Evolutionary conservation across 2,113 vertebrate species (phyloP).

Genomic region (Tychaedon coryphoeus): DNA sequence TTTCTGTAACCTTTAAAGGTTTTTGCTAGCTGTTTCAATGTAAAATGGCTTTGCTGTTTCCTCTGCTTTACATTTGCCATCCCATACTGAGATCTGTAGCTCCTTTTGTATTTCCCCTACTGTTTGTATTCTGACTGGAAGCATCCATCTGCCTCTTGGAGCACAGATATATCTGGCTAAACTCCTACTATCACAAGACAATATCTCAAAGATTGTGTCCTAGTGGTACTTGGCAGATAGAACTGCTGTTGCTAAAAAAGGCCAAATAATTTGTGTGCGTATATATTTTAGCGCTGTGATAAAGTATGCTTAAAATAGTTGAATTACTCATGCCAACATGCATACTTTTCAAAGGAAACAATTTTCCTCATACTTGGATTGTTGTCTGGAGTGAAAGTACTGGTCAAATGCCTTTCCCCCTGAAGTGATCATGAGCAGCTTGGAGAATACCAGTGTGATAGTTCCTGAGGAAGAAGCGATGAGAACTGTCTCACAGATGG

Average conservation of each 20-base stretch:
- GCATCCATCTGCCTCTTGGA: not conserved
- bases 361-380: not conserved
- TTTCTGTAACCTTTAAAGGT: not conserved
- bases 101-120: not conserved
- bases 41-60: not conserved
- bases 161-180: not conserved
- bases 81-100: not conserved
- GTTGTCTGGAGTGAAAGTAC: not conserved
- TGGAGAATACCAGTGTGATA: not conserved
- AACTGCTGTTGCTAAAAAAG: not conserved
- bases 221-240: not conserved
- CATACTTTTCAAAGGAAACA: not conserved
- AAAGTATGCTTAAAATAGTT: not conserved
- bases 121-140: not conserved
- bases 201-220: not conserved
- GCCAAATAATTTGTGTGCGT: not conserved
- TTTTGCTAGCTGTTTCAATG: not conserved
- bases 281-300: not conserved
- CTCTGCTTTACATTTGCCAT: not conserved
- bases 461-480: not conserved
- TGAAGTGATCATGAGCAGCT: not conserved
- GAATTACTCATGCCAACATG: not conserved
- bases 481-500: not conserved
- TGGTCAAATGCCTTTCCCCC: not conserved
- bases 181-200: rapidly evolving